Evolutionary conservation across 1,140 invertebrate species (phyloP).

Genomic region (Maconellicoccus hirsutus): DNA sequence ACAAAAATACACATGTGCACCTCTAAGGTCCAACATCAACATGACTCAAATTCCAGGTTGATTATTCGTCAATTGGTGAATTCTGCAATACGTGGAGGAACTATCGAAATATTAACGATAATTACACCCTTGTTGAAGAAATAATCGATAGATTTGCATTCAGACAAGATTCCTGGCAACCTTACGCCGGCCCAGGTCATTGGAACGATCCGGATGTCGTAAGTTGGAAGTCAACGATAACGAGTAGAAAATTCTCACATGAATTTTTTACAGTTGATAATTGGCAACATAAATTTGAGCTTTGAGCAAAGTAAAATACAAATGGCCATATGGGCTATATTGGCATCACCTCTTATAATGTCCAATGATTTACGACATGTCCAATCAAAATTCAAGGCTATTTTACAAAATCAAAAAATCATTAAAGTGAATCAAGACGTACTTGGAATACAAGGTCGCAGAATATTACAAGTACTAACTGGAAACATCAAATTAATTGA

Average conservation of each 20-base stretch:
- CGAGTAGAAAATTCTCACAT: background rate
- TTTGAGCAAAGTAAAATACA: constrained; percentile 69
- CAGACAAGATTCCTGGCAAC: constrained; percentile 57
- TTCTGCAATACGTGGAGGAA: constrained; percentile 82
- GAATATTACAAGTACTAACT: no score
- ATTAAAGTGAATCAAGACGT: no score
- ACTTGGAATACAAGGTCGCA: no score
- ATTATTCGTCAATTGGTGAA: constrained; percentile 53
- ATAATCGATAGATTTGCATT: constrained; percentile 69
- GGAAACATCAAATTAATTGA: no score
- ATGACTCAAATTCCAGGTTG: constrained; percentile 41
- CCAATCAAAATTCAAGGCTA: no score
- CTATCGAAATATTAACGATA: constrained; percentile 72
- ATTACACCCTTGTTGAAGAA: constrained; percentile 52
- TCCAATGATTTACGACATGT: no score
- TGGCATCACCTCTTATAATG: no score
- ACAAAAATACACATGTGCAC: no score
- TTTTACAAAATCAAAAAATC: no score
- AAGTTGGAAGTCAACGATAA: constrained; percentile 24
- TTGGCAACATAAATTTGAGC: constrained; percentile 77
- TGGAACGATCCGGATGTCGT: constrained; percentile 93
- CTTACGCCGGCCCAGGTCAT: constrained; percentile 65
- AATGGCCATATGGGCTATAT: constrained; percentile 81
- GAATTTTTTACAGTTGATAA: constrained; percentile 47
- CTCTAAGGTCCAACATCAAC: background rate